These are phyloP conservation scores for Limnephilus marmoratus DNA, from an alignment of 2,888 invertebrate species.

Conservation along the genomic window DNA sequence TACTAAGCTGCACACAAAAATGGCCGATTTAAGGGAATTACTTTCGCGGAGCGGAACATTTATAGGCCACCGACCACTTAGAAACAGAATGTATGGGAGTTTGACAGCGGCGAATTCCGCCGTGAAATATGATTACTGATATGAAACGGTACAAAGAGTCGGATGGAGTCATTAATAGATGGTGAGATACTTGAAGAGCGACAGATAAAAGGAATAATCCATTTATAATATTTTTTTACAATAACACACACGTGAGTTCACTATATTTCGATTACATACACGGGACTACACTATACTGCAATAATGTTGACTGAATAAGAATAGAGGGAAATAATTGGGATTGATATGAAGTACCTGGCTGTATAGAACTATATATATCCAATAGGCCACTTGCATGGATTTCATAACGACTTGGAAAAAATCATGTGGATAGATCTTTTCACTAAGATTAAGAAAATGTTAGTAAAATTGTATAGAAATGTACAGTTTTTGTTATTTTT, in stretches of 20 bases:
- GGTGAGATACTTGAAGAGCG: not conserved
- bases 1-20: slow-evolving; percentile 54
- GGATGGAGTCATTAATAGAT: not conserved
- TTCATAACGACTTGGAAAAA: no score
- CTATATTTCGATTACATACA: not conserved
- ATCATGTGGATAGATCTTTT: no score
- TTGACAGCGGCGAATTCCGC: not conserved
- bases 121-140: slow-evolving; percentile 19
- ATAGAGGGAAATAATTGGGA: no score
- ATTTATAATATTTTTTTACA: not conserved
- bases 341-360: no score
- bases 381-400: no score
- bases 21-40: slow-evolving; percentile 52
- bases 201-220: not conserved
- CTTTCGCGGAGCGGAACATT: slow-evolving; percentile 46
- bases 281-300: no score
- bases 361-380: no score
- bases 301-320: not conserved
- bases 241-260: not conserved
- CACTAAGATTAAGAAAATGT: no score
- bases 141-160: not conserved
- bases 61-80: slow-evolving; percentile 45
- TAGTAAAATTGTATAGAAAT: no score
- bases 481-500: no score
- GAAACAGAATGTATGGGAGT: slow-evolving; percentile 41